phyloP scores from a whole-genome alignment of 64 coral and sea anemone species.

The Platygyra sinensis region DNA sequence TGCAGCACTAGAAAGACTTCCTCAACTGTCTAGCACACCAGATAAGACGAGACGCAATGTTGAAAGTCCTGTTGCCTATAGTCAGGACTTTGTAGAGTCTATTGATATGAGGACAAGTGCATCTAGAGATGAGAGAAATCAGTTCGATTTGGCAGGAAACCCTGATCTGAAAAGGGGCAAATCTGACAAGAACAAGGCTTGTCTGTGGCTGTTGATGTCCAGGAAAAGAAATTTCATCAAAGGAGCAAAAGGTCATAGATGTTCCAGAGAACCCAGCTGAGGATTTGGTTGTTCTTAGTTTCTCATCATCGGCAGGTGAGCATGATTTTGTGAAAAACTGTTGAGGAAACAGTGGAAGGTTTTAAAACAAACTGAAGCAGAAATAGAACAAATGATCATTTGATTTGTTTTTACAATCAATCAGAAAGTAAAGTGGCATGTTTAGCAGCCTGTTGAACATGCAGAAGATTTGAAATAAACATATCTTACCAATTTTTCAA shows the following conservation, averaged over 20 bases:
- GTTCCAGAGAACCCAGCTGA: slow-evolving; percentile 1
- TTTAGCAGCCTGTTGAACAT: too few species aligned
- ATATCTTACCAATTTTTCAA: too few species aligned
- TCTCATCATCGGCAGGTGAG: slow-evolving; percentile 50
- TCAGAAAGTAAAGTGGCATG: too few species aligned
- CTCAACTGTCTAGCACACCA: slow-evolving; percentile 35
- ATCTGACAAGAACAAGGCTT: neutral
- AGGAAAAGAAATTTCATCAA: slow-evolving; percentile 21
- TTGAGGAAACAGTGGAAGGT: too few species aligned
- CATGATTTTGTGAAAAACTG: neutral
- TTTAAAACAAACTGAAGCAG: too few species aligned
- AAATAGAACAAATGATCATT: too few species aligned
- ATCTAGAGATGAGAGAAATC: neutral
- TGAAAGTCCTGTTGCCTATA: neutral
- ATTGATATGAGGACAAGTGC: neutral
- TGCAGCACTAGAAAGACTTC: slow-evolving; percentile 69
- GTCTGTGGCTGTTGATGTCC: neutral
- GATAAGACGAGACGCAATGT: neutral
- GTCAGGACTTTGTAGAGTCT: neutral
- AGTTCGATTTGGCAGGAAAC: neutral
- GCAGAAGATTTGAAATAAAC: too few species aligned
- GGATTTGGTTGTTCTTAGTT: slow-evolving; percentile 74
- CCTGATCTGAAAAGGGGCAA: neutral
- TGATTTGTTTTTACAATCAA: too few species aligned
- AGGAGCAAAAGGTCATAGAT: neutral